Evolutionary conservation across 2,888 invertebrate species (phyloP).

Genomic region (Congeria kusceri): DNA sequence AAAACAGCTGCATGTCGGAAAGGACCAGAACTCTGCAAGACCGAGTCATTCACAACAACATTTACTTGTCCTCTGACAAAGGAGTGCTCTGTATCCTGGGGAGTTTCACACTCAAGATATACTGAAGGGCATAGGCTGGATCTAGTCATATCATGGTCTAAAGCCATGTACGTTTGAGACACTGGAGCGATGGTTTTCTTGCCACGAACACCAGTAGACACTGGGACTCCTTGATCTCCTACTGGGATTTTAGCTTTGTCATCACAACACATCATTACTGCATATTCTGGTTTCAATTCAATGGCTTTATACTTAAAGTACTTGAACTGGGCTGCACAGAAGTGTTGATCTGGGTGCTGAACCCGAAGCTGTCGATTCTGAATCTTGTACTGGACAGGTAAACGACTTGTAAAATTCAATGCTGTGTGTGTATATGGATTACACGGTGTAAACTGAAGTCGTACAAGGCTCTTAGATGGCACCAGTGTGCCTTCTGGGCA

Average conservation of each 20-base stretch:
- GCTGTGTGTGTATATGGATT: conserved; percentile 48
- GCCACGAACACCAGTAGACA: conserved; percentile 57
- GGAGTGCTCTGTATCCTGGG: conserved; percentile 30
- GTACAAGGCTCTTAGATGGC: conserved; percentile 46
- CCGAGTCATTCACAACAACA: conserved; percentile 43
- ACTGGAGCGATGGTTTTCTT: conserved; percentile 39
- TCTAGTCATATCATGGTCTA: conserved; percentile 59
- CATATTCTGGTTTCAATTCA: conserved; percentile 24
- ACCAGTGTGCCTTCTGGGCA: conserved; percentile 51
- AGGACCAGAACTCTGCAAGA: conserved; percentile 41
- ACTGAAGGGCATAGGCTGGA: conserved; percentile 52
- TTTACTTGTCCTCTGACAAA: conserved; percentile 52
- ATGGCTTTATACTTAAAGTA: conserved; percentile 44
- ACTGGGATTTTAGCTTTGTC: conserved; percentile 14
- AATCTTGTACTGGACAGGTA: conserved; percentile 50
- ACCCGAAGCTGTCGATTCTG: conserved; percentile 50
- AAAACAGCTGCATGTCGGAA: conserved; percentile 43
- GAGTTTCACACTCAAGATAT: conserved; percentile 35
- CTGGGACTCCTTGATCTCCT: conserved; percentile 11
- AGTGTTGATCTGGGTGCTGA: conserved; percentile 47
- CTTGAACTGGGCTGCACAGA: conserved; percentile 38
- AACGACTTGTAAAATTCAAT: conserved; percentile 31
- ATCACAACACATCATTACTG: conserved; percentile 38
- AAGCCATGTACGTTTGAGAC: conserved; percentile 25
- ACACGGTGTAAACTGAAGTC: conserved; percentile 48